A percentile compares a stretch with the other conserved stretches of the same genome.
phyloP scores from a whole-genome alignment of 1,140 invertebrate species.

The Aphelinus certus region DNA sequence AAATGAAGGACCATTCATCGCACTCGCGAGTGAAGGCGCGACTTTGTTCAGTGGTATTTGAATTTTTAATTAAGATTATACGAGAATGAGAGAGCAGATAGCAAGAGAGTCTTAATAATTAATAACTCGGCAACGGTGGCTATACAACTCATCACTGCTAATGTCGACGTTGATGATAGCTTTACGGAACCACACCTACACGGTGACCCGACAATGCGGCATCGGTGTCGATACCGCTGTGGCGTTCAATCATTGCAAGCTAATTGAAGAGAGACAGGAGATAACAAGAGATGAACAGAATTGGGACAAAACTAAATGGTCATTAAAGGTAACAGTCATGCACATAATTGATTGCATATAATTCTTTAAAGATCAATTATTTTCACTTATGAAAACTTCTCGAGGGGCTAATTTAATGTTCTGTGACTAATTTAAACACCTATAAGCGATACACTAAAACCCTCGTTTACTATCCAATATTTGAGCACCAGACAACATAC shows the following conservation, averaged over 20 bases:
- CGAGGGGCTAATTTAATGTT: no score
- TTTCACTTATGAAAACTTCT: no score
- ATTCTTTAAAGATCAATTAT: no score
- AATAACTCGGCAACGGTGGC: constrained; percentile 44
- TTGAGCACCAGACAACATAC: no score
- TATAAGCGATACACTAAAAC: no score
- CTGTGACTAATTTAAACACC: no score
- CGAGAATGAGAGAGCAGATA: neutral
- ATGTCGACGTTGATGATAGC: neutral
- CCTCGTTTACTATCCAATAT: no score
- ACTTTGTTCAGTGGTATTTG: constrained; percentile 42
- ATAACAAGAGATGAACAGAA: constrained; percentile 31
- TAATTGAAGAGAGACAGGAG: constrained; percentile 53
- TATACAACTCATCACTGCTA: neutral
- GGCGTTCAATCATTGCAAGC: constrained; percentile 49
- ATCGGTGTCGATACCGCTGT: constrained; percentile 21
- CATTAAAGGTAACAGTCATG: no score
- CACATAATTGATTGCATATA: no score
- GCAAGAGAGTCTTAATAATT: constrained; percentile 48
- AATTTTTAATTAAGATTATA: constrained; percentile 54
- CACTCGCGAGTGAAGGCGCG: neutral
- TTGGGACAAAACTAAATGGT: constrained; percentile 15
- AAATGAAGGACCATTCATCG: constrained; percentile 35
- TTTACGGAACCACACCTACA: neutral
- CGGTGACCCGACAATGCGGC: neutral